Conservation (phyloP, 2,797 vertebrate genomes). For the Cynopterus sphinx region DNA sequence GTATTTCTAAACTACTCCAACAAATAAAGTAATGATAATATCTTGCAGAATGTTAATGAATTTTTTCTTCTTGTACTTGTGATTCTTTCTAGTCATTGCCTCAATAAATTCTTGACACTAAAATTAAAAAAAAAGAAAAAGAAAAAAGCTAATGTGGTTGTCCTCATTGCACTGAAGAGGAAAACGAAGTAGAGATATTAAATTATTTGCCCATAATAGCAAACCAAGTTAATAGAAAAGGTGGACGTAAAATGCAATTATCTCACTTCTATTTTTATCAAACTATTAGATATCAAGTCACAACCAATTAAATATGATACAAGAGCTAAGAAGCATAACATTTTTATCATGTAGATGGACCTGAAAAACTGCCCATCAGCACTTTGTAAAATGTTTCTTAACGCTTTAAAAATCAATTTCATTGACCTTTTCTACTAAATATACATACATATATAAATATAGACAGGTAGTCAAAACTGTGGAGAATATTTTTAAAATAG, state of each 20-base stretch:
- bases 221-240: slow-evolving; percentile 66
- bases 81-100: slow-evolving; percentile 51
- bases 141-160: slow-evolving; percentile 7
- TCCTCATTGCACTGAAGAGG: slow-evolving; percentile 48
- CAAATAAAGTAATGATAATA: slow-evolving; percentile 35
- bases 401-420: neutral
- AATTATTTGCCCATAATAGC: slow-evolving; percentile 58
- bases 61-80: slow-evolving; percentile 43
- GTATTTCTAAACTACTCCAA: slow-evolving; percentile 37
- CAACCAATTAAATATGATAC: slow-evolving; percentile 55
- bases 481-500: neutral
- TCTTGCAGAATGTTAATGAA: slow-evolving; percentile 52
- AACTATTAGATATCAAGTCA: slow-evolving; percentile 68
- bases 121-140: neutral
- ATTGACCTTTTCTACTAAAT: neutral
- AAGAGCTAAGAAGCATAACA: neutral
- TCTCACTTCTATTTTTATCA: slow-evolving; percentile 66
- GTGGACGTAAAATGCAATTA: slow-evolving; percentile 69
- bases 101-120: slow-evolving; percentile 55
- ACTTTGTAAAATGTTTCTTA: slow-evolving; percentile 23
- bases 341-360: neutral
- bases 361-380: neutral
- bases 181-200: slow-evolving; percentile 65
- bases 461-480: neutral
- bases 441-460: neutral